Conservation (phyloP, 2,888 invertebrate genomes). For the Steinernema scapterisci region DNA sequence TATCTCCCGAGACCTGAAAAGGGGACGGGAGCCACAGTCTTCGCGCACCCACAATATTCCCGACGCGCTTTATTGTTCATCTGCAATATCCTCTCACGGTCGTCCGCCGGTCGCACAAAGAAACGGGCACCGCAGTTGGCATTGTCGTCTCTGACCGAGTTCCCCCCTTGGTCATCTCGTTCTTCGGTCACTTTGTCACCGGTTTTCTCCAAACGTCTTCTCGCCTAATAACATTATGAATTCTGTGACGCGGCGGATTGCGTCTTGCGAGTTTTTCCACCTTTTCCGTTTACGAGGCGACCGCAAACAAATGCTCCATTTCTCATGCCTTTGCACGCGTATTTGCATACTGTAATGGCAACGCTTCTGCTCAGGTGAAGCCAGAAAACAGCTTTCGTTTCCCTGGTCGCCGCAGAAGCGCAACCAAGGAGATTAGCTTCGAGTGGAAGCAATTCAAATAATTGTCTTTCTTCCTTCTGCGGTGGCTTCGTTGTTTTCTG, state of each 20-base stretch:
- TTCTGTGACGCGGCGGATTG: not conserved
- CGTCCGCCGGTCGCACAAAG: conserved; percentile 13
- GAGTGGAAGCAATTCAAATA: conserved; percentile 27
- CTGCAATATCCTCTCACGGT: conserved; percentile 23
- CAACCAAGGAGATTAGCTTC: conserved; percentile 26
- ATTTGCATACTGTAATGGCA: conserved; percentile 28
- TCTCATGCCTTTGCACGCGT: not conserved
- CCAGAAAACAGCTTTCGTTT: conserved; percentile 4
- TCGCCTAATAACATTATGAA: conserved; percentile 22
- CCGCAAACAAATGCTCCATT: not conserved
- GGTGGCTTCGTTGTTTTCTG: conserved; percentile 3
- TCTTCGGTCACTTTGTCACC: not conserved
- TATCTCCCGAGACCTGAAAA: not conserved
- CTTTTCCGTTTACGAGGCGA: not conserved
- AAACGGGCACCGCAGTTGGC: conserved; percentile 17
- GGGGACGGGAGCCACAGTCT: not conserved
- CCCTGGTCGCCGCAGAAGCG: not conserved
- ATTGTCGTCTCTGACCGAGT: conserved; percentile 19
- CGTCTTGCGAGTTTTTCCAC: not conserved
- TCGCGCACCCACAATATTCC: not conserved
- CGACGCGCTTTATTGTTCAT: conserved; percentile 30
- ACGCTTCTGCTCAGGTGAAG: not conserved
- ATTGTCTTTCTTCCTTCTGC: conserved; percentile 13
- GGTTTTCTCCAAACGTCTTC: not conserved
- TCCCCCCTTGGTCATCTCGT: conserved; percentile 24